phyloP scores from a whole-genome alignment of 2,113 vertebrate genomes.

The Vulpes ferrilata region DNA sequence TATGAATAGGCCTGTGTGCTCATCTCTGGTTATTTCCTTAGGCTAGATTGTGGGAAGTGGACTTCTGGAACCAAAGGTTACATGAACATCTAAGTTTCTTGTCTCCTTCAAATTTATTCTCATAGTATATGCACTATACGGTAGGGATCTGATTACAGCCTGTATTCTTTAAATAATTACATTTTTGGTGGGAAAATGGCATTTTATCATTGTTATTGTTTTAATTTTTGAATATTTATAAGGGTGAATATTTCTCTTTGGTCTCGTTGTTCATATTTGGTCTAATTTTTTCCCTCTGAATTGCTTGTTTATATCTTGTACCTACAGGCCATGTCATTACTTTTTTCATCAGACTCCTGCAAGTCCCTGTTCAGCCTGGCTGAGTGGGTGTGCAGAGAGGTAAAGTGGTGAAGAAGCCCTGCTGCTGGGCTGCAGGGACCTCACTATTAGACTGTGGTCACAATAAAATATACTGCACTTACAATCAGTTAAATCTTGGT shows the following conservation, averaged over 20 bases:
- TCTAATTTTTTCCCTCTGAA: background rate
- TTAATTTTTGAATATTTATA: constrained; percentile 25
- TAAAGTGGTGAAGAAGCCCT: background rate
- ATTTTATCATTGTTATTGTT: background rate
- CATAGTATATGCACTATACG: too few relatives aligned
- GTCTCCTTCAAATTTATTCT: background rate
- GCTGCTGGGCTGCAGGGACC: constrained; percentile 1
- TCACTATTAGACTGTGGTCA: background rate
- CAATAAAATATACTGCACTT: constrained; percentile 61
- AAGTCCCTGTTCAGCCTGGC: background rate
- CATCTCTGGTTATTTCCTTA: background rate
- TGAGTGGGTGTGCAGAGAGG: background rate
- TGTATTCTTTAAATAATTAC: background rate
- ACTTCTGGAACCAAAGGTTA: background rate
- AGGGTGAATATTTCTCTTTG: background rate
- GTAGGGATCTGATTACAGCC: background rate
- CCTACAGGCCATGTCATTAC: background rate
- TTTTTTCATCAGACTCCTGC: background rate
- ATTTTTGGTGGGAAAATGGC: background rate
- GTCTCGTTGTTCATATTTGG: background rate
- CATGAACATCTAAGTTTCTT: background rate
- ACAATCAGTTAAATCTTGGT: constrained; percentile 63
- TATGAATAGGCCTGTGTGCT: background rate
- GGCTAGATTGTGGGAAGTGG: background rate
- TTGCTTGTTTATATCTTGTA: background rate